Percentiles rank a stretch among this genome's conserved stretches.
phyloP scores from a whole-genome alignment of 2,113 vertebrate genomes.

The Oceanites oceanicus region DNA sequence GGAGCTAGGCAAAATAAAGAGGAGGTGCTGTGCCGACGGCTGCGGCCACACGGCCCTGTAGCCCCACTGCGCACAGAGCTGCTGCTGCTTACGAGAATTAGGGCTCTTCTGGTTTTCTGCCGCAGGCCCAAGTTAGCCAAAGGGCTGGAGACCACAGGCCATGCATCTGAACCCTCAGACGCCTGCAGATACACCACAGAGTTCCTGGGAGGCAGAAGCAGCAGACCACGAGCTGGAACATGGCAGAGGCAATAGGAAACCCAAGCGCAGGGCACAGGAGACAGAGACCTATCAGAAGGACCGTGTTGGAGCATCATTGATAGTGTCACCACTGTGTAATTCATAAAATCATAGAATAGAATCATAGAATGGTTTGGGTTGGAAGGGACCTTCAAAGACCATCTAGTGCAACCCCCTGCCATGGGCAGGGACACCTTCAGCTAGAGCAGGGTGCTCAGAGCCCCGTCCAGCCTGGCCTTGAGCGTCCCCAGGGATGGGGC shows the following conservation, averaged over 20 bases:
- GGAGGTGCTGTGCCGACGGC: background rate
- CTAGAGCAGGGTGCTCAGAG: no score
- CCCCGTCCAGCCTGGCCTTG: no score
- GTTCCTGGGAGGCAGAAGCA: background rate
- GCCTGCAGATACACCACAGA: background rate
- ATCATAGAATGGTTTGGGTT: no score
- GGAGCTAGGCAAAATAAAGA: conserved; percentile 24
- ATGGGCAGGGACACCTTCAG: no score
- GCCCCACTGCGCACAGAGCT: background rate
- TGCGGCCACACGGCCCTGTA: rapidly evolving
- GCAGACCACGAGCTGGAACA: background rate
- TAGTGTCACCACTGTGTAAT: background rate
- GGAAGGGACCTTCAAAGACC: no score
- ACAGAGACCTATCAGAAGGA: background rate
- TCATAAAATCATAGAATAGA: background rate
- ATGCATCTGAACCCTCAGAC: background rate
- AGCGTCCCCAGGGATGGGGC: no score
- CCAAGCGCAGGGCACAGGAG: background rate
- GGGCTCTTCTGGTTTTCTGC: background rate
- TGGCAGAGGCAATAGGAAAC: background rate
- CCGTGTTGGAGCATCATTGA: background rate
- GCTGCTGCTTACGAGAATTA: background rate
- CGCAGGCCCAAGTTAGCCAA: background rate
- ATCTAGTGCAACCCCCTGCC: no score
- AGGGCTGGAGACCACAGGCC: background rate